A percentile compares a stretch with the other conserved stretches of the same genome.
Conservation (phyloP, 2,888 invertebrate genomes). For the Lamellibrachia satsuma region DNA sequence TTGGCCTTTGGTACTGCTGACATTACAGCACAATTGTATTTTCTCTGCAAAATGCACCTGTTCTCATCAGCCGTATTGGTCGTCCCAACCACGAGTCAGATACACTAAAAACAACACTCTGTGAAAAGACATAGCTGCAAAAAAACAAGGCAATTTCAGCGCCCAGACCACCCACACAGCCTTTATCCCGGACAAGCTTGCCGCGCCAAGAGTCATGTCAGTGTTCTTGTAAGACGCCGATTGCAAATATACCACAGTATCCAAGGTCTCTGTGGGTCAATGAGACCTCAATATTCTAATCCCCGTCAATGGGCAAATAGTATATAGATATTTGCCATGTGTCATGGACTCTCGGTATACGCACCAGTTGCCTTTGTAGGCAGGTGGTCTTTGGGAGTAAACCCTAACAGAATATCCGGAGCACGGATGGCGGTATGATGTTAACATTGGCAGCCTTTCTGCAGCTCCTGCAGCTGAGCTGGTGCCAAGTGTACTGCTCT, state of each 20-base stretch:
- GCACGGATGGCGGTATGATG: too few species aligned
- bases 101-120: neutral
- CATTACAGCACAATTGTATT: too few species aligned
- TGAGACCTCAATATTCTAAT: neutral
- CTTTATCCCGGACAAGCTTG: neutral
- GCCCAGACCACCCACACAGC: neutral
- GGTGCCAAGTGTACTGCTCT: neutral
- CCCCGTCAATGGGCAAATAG: too few species aligned
- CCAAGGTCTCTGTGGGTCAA: neutral
- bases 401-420: too few species aligned
- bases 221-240: neutral
- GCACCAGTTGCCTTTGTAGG: too few species aligned
- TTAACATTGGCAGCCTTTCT: too few species aligned
- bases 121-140: neutral
- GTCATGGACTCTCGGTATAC: too few species aligned
- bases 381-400: too few species aligned
- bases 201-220: neutral
- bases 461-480: too few species aligned
- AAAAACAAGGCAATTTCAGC: neutral
- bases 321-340: too few species aligned
- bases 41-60: neutral
- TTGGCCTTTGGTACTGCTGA: neutral
- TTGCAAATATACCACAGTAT: neutral
- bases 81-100: neutral
- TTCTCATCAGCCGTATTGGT: neutral